Evolutionary conservation across 1,140 invertebrate genomes (phyloP).

Genomic region (Papilio xuthus): DNA sequence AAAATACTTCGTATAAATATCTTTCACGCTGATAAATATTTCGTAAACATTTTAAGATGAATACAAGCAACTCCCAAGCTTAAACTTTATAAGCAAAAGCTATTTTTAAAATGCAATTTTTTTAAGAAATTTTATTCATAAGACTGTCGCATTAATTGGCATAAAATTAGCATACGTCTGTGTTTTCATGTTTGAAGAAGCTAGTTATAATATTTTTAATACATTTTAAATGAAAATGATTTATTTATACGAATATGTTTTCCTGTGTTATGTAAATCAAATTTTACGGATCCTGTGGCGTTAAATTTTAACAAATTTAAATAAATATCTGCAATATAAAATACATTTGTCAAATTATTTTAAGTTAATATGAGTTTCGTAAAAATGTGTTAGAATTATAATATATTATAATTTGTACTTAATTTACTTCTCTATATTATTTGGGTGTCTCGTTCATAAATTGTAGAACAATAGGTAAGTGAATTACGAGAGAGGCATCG

Average conservation of each 20-base stretch:
- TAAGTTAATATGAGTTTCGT: too few relatives aligned
- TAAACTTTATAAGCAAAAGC: conserved; percentile 12
- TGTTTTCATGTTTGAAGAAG: conserved; percentile 14
- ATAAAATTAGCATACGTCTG: conserved; percentile 11
- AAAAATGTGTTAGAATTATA: not conserved
- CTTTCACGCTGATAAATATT: not conserved
- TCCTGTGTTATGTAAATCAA: not conserved
- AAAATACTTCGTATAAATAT: not conserved
- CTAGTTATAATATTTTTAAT: not conserved
- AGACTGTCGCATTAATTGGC: conserved; percentile 1
- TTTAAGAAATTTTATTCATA: not conserved
- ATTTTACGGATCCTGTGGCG: not conserved
- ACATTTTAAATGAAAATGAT: conserved; percentile 1
- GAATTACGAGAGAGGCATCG: conserved; percentile 59
- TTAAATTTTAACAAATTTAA: not conserved
- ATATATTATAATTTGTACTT: not conserved
- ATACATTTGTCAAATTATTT: too few relatives aligned
- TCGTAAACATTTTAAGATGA: not conserved
- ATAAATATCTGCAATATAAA: not conserved
- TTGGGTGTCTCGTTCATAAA: conserved; percentile 1
- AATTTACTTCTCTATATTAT: not conserved
- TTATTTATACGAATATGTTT: not conserved
- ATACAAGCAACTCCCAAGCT: not conserved
- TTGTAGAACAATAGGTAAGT: conserved; percentile 46
- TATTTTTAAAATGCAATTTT: conserved; percentile 17